Conservation (phyloP, 2,888 invertebrate species). For the Troilus luridus region DNA sequence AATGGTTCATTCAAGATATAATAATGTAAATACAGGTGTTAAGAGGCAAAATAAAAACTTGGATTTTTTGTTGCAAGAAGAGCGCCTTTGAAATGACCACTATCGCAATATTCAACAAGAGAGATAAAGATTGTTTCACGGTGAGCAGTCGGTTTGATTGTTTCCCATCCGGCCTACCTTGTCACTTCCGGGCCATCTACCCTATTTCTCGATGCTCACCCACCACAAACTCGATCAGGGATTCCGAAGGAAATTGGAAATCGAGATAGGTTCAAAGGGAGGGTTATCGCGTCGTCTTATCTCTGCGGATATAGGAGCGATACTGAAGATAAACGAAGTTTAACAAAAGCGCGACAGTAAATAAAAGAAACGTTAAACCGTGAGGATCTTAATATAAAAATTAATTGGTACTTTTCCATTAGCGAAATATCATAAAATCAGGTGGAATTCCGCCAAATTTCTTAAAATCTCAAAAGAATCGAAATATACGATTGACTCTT, state of each 20-base stretch:
- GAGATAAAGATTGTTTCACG: slow-evolving; percentile 32
- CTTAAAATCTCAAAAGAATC: too few species aligned
- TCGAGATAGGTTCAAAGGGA: slow-evolving; percentile 29
- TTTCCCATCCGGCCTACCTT: slow-evolving; percentile 40
- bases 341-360: background rate
- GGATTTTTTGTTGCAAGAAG: background rate
- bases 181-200: slow-evolving; percentile 50
- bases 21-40: too few species aligned
- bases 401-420: too few species aligned
- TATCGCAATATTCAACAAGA: slow-evolving; percentile 16
- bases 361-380: background rate
- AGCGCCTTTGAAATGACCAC: background rate
- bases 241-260: slow-evolving; percentile 38
- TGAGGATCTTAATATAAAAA: too few species aligned
- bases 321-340: background rate
- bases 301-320: background rate
- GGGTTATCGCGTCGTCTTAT: background rate
- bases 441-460: too few species aligned
- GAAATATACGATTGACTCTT: too few species aligned
- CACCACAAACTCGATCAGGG: slow-evolving; percentile 8
- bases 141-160: slow-evolving; percentile 47
- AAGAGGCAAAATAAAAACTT: background rate
- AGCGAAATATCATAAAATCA: too few species aligned
- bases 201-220: slow-evolving; percentile 30
- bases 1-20: background rate